phyloP scores from a whole-genome alignment of 2,797 vertebrate species.

The Perodicticus potto region DNA sequence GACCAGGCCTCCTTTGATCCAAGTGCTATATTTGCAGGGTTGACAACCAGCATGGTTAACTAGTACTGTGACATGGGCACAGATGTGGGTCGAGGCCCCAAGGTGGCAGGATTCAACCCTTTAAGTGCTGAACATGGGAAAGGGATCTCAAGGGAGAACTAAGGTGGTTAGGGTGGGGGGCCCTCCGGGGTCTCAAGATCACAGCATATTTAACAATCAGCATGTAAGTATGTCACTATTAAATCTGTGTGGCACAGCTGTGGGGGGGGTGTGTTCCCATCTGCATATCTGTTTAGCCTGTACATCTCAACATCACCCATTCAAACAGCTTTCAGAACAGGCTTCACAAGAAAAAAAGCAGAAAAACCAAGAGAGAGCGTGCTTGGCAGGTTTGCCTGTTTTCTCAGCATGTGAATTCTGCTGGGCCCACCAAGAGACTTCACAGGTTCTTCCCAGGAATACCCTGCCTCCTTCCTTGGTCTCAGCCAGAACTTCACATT shows the following conservation, averaged over 20 bases:
- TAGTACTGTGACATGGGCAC: fast-evolving
- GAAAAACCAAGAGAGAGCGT: background rate
- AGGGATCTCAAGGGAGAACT: background rate
- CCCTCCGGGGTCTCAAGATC: too few species aligned
- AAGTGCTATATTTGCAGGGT: background rate
- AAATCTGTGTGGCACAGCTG: too few species aligned
- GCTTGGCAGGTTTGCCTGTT: background rate
- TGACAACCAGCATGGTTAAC: background rate
- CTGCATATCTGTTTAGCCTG: fast-evolving
- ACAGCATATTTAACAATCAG: background rate
- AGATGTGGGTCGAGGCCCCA: background rate
- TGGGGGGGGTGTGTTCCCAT: background rate
- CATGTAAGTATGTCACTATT: background rate
- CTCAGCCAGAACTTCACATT: background rate
- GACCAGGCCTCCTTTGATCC: background rate
- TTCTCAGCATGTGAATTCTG: background rate
- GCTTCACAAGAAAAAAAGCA: background rate
- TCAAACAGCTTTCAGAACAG: background rate
- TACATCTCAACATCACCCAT: background rate
- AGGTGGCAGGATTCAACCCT: background rate
- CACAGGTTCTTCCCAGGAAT: background rate
- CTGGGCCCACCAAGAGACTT: background rate
- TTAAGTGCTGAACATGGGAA: background rate
- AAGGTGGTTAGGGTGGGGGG: too few species aligned
- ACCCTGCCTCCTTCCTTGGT: background rate